A percentile compares a stretch with the other conserved stretches of the same genome.
phyloP scores from a whole-genome alignment of 2,113 vertebrate species.

The Salvelinus alpinus region DNA sequence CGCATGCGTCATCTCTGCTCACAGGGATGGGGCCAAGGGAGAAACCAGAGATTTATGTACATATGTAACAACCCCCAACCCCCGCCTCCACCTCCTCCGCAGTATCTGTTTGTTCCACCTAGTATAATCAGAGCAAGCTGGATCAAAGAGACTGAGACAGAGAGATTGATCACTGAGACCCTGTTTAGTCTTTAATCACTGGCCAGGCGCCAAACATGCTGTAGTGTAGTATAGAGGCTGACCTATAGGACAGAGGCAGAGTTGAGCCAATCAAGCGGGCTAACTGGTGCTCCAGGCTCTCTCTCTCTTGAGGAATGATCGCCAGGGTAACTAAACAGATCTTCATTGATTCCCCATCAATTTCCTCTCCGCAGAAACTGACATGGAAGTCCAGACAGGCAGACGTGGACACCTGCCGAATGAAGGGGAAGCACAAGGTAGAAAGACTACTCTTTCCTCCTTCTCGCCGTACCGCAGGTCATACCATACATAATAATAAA shows the following conservation, averaged over 20 bases:
- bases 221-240: neutral
- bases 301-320: conserved; percentile 57
- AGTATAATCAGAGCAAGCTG: too few species aligned
- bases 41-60: neutral
- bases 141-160: conserved; percentile 39
- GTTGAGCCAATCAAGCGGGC: too few species aligned
- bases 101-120: too few species aligned
- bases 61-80: neutral
- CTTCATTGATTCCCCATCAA: conserved; percentile 66
- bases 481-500: too few species aligned
- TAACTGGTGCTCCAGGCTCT: too few species aligned
- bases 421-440: conserved; percentile 99
- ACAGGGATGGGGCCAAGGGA: neutral
- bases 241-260: too few species aligned
- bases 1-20: conserved; percentile 58
- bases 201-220: conserved; percentile 58
- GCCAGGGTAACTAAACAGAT: conserved; percentile 69
- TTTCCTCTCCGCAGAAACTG: conserved; percentile 85
- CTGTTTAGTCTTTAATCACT: conserved; percentile 65
- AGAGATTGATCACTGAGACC: conserved; percentile 66
- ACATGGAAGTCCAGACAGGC: conserved; percentile 98
- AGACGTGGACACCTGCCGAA: conserved; percentile 98
- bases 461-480: too few species aligned
- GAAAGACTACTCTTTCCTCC: neutral
- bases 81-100: neutral